Evolutionary conservation across 2,888 invertebrate genomes (phyloP).

Genomic region (Pyrochroa serraticornis): DNA sequence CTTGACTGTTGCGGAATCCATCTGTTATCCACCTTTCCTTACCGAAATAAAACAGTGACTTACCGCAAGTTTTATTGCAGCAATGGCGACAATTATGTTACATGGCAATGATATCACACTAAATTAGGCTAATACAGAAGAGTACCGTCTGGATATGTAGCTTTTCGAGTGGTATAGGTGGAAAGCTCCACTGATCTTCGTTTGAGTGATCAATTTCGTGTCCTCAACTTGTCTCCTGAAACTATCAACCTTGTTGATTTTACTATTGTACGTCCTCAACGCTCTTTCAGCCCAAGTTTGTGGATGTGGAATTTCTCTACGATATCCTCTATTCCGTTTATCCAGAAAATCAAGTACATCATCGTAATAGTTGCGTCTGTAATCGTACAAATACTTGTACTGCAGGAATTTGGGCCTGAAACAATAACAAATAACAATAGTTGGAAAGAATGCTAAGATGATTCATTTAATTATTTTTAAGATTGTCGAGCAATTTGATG

Average conservation of each 20-base stretch:
- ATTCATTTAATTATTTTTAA: neutral
- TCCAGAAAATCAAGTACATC: conserved; percentile 85
- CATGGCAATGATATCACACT: neutral
- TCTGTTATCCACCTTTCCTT: too few relatives aligned
- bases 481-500: neutral
- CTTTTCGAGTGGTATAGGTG: conserved; percentile 78
- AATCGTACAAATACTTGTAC: conserved; percentile 83
- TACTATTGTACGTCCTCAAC: conserved; percentile 68
- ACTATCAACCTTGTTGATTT: conserved; percentile 52
- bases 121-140: conserved; percentile 43
- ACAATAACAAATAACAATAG: too few relatives aligned
- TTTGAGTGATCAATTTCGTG: conserved; percentile 63
- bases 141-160: conserved; percentile 76
- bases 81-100: too few relatives aligned
- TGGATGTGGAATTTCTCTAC: conserved; percentile 74
- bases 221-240: conserved; percentile 48
- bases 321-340: conserved; percentile 70
- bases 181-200: conserved; percentile 71
- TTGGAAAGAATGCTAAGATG: neutral
- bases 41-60: too few relatives aligned
- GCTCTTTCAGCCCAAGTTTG: conserved; percentile 88
- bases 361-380: conserved; percentile 85
- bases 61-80: too few relatives aligned
- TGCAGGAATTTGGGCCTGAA: conserved; percentile 78
- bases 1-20: too few relatives aligned